A percentile compares a stretch with the other conserved stretches of the same genome.
phyloP scores from a whole-genome alignment of 2,797 vertebrate genomes.

The Melanotaenia parkinsoni region DNA sequence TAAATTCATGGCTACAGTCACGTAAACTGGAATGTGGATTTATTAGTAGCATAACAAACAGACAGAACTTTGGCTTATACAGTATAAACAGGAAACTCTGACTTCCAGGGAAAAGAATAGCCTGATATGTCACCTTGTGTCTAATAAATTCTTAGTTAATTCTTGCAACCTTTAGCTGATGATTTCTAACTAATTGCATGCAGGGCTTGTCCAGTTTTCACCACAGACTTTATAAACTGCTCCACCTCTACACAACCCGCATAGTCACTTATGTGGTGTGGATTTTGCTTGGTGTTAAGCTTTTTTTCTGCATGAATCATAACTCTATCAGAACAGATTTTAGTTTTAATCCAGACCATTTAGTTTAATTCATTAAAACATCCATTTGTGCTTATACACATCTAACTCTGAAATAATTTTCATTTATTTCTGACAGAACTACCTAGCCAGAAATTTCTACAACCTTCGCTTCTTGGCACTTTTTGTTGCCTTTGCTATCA shows the following conservation, averaged over 20 bases:
- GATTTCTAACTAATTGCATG: neutral
- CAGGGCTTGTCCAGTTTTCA: neutral
- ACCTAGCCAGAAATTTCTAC: slow-evolving; percentile 98
- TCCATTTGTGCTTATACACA: neutral
- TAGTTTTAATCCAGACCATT: neutral
- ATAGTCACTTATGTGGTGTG: neutral
- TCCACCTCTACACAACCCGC: neutral
- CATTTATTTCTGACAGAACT: slow-evolving; percentile 86
- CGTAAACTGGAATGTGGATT: neutral
- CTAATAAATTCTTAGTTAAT: neutral
- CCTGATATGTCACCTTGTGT: too few relatives aligned
- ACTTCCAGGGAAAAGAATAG: neutral
- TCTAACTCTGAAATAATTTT: neutral
- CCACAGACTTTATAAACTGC: neutral
- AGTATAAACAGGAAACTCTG: neutral
- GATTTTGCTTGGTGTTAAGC: neutral
- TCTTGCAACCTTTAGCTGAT: neutral
- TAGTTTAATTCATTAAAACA: neutral
- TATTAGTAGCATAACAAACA: neutral
- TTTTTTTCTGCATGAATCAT: neutral
- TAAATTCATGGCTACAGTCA: neutral
- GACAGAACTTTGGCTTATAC: neutral
- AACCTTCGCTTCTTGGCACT: slow-evolving; percentile 96
- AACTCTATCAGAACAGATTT: neutral
- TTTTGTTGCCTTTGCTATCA: slow-evolving; percentile 98